Base-by-base conservation (phyloP, 2,113 vertebrate species). In the Orycteropus afer region DNA sequence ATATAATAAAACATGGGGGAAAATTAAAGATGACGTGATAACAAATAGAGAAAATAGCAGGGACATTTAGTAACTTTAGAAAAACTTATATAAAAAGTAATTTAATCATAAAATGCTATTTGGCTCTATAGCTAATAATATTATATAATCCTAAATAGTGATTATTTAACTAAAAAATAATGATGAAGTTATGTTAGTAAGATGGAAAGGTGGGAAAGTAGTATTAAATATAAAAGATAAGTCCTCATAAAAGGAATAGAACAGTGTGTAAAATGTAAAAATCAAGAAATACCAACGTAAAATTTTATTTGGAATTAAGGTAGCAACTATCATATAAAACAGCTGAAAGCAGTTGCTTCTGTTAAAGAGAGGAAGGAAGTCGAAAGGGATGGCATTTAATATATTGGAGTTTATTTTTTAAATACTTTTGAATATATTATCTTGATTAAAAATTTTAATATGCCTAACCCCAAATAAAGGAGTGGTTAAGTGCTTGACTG, bases 351-450 rank as follows among this genome's bases (percentile, higher is more conserved):
- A 78, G 20, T 78, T 78, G 20, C n/a, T 15, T 88, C 61, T 17
- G 7, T 73, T 73, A n/a, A 23, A 91, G 34, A n/a, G 17, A 82
- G 78, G 25, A 47, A 88, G 69, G 45, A 89, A 86, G 14, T 93
- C 55, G 63, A 34, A 78, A 53, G 45, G 49, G 5, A 14, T 84
- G 15, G 5, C 76, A 61, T 83, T 90, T 73, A 73, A 84, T 87
- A 18, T 81, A 0, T 73, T 80, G 13, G 45, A 88, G 6, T 3
- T 90, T 65, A 49, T 86, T 69, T 93, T 93, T 53, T 42, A 82
- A 92, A 82, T 42, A 65, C 27, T 84, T 91, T 59, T 84, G 69
- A 87, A 42, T 80, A 13, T 77, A 77, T 95, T 55, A 20, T 49
- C 89, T 80, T 10, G 47, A 49, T 79, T 88, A 77, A 73, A 80